phyloP scores from a whole-genome alignment of 1,140 invertebrate genomes.

The Heliconius melpomene region DNA sequence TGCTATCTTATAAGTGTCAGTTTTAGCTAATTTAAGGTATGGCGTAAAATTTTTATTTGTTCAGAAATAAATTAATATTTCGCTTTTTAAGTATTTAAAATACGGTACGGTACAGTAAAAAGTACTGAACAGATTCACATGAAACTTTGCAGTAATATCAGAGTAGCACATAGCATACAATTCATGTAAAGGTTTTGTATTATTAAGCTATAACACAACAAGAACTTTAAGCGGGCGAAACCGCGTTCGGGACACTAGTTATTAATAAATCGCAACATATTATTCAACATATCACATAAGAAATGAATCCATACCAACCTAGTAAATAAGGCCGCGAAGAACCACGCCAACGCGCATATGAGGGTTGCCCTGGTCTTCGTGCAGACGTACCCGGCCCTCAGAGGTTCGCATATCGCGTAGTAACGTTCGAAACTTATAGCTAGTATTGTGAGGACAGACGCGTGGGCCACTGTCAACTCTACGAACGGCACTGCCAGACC shows the following conservation, averaged over 20 bases:
- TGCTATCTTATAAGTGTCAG: too few relatives aligned
- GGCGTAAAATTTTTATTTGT: neutral
- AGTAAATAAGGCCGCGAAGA: conserved; percentile 88
- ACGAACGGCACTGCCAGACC: conserved; percentile 95
- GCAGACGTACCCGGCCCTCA: conserved; percentile 94
- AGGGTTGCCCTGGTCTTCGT: conserved; percentile 92
- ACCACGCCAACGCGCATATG: conserved; percentile 92
- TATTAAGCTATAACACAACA: too few relatives aligned
- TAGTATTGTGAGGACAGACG: conserved; percentile 95
- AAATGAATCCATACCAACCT: conserved; percentile 20
- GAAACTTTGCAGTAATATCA: too few relatives aligned
- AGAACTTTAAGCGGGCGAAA: too few relatives aligned
- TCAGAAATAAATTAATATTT: neutral
- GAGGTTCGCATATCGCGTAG: conserved; percentile 95
- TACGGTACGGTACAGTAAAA: neutral
- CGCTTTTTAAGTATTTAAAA: neutral
- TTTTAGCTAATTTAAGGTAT: too few relatives aligned
- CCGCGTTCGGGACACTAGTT: too few relatives aligned
- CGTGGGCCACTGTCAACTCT: conserved; percentile 95
- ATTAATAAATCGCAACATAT: neutral
- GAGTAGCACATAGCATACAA: too few relatives aligned
- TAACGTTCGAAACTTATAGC: conserved; percentile 97
- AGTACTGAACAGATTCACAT: too few relatives aligned
- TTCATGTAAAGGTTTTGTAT: too few relatives aligned
- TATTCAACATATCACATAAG: neutral